A percentile compares a stretch with the other conserved stretches of the same genome.
phyloP scores from a whole-genome alignment of 2,888 invertebrate genomes.

The Torymus auratus region DNA sequence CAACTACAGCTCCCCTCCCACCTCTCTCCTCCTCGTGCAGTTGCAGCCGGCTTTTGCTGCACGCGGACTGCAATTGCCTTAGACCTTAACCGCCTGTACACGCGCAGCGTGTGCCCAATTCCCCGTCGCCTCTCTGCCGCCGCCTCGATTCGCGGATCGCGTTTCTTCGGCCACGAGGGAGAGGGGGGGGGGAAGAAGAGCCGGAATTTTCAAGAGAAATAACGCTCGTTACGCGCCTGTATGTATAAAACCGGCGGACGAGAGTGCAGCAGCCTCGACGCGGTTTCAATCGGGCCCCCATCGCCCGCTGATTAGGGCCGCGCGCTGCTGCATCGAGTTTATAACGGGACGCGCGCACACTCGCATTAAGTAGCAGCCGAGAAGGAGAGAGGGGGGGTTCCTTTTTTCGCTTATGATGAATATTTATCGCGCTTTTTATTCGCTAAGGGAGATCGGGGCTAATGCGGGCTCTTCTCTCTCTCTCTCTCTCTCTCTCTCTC shows the following conservation, averaged over 20 bases:
- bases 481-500: too few species aligned
- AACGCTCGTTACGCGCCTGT: constrained; percentile 20
- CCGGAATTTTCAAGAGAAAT: constrained; percentile 45
- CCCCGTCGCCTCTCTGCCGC: constrained; percentile 58
- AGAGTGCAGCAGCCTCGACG: background rate
- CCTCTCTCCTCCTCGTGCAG: background rate
- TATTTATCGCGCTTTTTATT: background rate
- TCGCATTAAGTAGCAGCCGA: constrained; percentile 37
- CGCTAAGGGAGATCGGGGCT: background rate
- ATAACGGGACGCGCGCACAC: constrained; percentile 42
- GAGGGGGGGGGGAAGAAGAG: background rate
- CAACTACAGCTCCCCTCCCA: constrained; percentile 44
- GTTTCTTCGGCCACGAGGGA: constrained; percentile 33
- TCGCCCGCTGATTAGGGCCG: constrained; percentile 52
- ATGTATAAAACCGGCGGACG: background rate
- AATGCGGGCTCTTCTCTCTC: background rate
- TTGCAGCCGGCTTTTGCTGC: constrained; percentile 66
- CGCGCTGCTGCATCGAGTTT: background rate
- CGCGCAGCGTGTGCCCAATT: constrained; percentile 71
- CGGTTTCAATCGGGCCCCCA: constrained; percentile 24
- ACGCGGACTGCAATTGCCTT: constrained; percentile 71
- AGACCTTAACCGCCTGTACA: constrained; percentile 70
- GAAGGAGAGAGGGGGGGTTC: too few species aligned
- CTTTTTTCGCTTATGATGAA: background rate
- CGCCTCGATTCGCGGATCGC: constrained; percentile 50